Conservation (phyloP, 2,113 vertebrate genomes). For the Poeciliopsis retropinna region DNA sequence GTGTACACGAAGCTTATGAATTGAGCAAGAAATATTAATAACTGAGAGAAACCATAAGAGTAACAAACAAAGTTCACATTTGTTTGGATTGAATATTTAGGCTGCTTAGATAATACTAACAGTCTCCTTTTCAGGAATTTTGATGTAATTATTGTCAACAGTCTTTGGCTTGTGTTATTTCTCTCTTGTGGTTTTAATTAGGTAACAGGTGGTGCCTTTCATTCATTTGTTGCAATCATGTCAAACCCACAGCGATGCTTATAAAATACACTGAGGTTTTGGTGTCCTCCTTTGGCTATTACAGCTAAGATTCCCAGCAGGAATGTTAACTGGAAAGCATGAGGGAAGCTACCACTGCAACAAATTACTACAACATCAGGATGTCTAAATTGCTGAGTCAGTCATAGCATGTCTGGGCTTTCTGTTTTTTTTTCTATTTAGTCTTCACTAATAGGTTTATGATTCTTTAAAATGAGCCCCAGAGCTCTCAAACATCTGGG, state of each 20-base stretch:
- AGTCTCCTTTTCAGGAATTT: too few relatives aligned
- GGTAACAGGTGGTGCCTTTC: background rate
- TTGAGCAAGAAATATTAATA: too few relatives aligned
- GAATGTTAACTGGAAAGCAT: conserved; percentile 77
- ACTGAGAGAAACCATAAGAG: too few relatives aligned
- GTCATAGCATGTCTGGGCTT: conserved; percentile 36
- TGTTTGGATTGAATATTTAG: too few relatives aligned
- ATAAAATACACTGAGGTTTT: background rate
- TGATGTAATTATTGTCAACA: too few relatives aligned
- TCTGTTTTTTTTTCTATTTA: background rate
- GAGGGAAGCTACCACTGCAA: conserved; percentile 61
- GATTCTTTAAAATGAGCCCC: conserved; percentile 64
- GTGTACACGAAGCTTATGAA: too few relatives aligned
- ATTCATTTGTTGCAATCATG: background rate
- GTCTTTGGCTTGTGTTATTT: background rate
- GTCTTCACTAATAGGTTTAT: conserved; percentile 69
- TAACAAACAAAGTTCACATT: too few relatives aligned
- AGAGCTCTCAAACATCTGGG: conserved; percentile 70
- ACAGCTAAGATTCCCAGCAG: conserved; percentile 51
- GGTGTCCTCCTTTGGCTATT: conserved; percentile 39
- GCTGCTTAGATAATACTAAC: too few relatives aligned
- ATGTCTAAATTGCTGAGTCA: conserved; percentile 54
- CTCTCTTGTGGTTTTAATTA: background rate
- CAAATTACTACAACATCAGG: conserved; percentile 70
- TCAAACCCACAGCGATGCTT: conserved; percentile 4